Evolutionary conservation across 2,797 vertebrate species (phyloP), one percentile per base, ranked within the genome.

Genomic region (Pampus argenteus): DNA sequence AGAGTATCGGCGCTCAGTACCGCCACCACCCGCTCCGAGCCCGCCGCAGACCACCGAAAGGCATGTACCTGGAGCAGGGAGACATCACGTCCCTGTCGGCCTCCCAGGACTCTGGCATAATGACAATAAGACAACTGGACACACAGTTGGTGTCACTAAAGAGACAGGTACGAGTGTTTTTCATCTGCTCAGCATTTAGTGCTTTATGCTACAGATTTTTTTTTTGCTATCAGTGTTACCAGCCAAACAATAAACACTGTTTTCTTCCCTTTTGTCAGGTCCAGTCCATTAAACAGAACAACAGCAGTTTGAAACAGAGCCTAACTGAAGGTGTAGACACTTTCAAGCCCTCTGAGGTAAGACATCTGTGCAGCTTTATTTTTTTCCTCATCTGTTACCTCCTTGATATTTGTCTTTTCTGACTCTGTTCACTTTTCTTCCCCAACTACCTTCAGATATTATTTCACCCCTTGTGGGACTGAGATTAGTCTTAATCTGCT

Each of bases 261-360:
- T 9, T 6, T 34, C 26, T 18, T 23, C 25, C 25, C 9, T 47
- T 5, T 31, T 25, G 50, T 20, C 79, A 98, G 97, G 97, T 98
- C 40, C 97, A 98, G 86, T 96, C 94, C 42, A 95, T 97, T 81
- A 98, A 98, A 85, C 97, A 98, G 91, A 94, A 93, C 81, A 98
- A 97, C 81, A 96, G 97, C 36, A 92, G 95, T 76, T 68, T 97
- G 76, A 96, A 96, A 78, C 94, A 95, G 20, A 88, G 91, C 29
- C 79, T 98, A 44, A 93, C 79, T 34, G 95, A 95, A 2, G 96
- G 96, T 0, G 89, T 98, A 0, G 90, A 94, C 13, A 66, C 82
- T 0, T 82, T 95, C 48, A 94, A 90, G 69, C 95, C 96, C 0
- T 83, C 90, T 0, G 97, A 97, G 94, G 97, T 98, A 88, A 61